Percentiles rank a stretch among this genome's conserved stretches.
Conservation (phyloP, 23 tunicate species). For the Clavelina lepadiformis region DNA sequence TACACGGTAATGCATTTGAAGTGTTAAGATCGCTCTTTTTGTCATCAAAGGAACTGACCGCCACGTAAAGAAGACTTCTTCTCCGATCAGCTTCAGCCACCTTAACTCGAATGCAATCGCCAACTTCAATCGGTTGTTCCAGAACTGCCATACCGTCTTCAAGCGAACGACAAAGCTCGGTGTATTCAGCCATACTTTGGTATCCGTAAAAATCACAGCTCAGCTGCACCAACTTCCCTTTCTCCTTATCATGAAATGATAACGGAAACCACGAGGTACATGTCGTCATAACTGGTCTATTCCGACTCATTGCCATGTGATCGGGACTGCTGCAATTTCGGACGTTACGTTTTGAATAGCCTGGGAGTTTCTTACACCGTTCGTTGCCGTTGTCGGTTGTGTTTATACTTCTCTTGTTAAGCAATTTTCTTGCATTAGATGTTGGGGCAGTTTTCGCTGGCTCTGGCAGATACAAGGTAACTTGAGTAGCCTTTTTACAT, state of each 20-base stretch:
- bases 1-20: conserved; percentile 12
- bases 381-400: too few species aligned
- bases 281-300: conserved; percentile 42
- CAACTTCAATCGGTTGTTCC: conserved; percentile 42
- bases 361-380: conserved; percentile 32
- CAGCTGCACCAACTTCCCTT: conserved; percentile 21
- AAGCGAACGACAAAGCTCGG: conserved; percentile 21
- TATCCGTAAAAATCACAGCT: conserved; percentile 42
- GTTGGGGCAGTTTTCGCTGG: too few species aligned
- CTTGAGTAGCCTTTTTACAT: too few species aligned
- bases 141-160: conserved; percentile 43
- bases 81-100: conserved; percentile 34
- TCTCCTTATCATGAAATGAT: conserved; percentile 25
- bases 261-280: conserved; percentile 44
- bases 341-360: conserved; percentile 38
- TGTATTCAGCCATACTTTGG: conserved; percentile 42
- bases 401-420: too few species aligned
- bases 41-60: background rate
- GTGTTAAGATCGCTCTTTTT: background rate
- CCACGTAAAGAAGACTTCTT: conserved; percentile 26
- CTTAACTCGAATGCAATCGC: conserved; percentile 24
- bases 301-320: too few species aligned
- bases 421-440: too few species aligned
- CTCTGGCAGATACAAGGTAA: too few species aligned
- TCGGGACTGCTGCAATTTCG: conserved; percentile 21